A percentile compares a stretch with the other conserved stretches of the same genome.
Evolutionary conservation across 2,888 invertebrate species (phyloP).

Genomic region (Erpobdella octoculata): DNA sequence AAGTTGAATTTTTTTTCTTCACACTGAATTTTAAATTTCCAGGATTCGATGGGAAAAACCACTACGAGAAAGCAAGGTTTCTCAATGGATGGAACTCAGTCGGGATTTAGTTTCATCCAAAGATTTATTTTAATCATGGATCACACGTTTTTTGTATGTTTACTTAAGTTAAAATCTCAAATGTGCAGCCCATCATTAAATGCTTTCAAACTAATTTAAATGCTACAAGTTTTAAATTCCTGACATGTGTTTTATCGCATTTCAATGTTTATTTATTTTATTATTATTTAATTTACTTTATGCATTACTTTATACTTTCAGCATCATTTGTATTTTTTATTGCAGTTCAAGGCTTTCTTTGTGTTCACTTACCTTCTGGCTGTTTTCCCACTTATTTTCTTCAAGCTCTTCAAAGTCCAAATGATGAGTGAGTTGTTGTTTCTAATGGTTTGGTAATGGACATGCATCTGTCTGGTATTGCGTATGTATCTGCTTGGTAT

Average conservation of each 20-base stretch:
- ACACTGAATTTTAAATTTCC: too few species aligned
- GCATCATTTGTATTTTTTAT: not conserved
- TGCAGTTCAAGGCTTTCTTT: conserved; percentile 27
- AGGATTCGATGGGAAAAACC: not conserved
- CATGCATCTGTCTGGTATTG: too few species aligned
- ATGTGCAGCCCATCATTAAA: too few species aligned
- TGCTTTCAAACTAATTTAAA: not conserved
- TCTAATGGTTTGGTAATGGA: too few species aligned
- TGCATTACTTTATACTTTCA: not conserved
- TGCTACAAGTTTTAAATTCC: not conserved
- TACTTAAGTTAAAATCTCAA: not conserved
- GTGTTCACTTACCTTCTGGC: conserved; percentile 3
- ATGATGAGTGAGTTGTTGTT: conserved; percentile 22
- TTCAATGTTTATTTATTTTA: not conserved
- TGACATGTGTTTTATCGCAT: not conserved
- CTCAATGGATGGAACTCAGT: conserved; percentile 65
- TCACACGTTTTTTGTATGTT: conserved; percentile 65
- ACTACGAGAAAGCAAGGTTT: not conserved
- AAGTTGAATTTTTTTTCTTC: too few species aligned
- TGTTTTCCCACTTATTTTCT: conserved; percentile 27
- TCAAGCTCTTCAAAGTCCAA: conserved; percentile 24
- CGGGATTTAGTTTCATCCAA: conserved; percentile 63
- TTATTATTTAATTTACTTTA: not conserved
- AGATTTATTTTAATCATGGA: conserved; percentile 71
- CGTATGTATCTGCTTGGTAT: too few species aligned